Percentiles rank a stretch among this genome's conserved stretches.
These are phyloP conservation scores for Neosalanx taihuensis DNA, from an alignment of 2,797 vertebrate species.

Conservation along the genomic window DNA sequence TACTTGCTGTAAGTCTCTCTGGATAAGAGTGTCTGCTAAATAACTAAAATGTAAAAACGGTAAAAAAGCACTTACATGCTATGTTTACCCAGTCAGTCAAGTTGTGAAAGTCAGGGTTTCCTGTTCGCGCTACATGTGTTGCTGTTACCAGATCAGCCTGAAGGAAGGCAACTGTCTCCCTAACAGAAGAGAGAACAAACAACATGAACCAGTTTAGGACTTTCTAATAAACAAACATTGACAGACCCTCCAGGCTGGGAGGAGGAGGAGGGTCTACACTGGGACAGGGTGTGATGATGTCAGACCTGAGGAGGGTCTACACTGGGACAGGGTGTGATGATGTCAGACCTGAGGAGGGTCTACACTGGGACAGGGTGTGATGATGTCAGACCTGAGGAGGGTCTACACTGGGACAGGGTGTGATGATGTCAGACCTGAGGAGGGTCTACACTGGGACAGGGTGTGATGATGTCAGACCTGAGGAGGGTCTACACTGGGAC, in stretches of 20 bases:
- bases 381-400: constrained; percentile 73
- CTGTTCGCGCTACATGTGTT: constrained; percentile 75
- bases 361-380: constrained; percentile 61
- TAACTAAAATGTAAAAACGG: too few relatives aligned
- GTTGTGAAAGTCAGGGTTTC: constrained; percentile 71
- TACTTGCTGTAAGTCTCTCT: too few relatives aligned
- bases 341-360: constrained; percentile 73
- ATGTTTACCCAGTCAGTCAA: constrained; percentile 37
- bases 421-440: constrained; percentile 72
- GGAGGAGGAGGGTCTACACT: constrained; percentile 47
- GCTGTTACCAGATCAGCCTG: constrained; percentile 73
- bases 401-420: constrained; percentile 62
- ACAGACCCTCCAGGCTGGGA: not conserved
- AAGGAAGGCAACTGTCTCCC: constrained; percentile 68
- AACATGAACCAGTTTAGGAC: not conserved
- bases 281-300: not conserved
- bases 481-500: too few relatives aligned
- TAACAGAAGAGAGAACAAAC: constrained; percentile 42
- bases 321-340: constrained; percentile 49
- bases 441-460: constrained; percentile 75
- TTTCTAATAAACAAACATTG: not conserved
- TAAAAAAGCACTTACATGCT: not conserved
- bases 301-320: constrained; percentile 78
- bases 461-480: too few relatives aligned
- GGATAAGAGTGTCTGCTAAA: too few relatives aligned